A percentile compares a stretch with the other conserved stretches of the same genome.
Evolutionary conservation across 1,140 invertebrate genomes (phyloP).

Genomic region (Colletes latitarsis): DNA sequence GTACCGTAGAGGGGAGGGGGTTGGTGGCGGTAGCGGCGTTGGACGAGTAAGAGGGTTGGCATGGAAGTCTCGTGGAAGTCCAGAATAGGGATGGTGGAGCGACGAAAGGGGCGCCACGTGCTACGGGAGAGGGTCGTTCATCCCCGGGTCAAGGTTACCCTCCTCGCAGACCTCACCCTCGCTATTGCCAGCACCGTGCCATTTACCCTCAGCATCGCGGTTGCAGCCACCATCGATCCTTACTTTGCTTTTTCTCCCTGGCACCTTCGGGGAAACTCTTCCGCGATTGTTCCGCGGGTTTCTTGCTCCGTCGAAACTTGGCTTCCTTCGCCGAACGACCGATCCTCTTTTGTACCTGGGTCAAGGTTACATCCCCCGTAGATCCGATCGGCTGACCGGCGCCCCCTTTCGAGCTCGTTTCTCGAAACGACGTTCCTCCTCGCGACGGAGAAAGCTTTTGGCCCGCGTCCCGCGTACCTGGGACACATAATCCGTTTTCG

Average conservation of each 20-base stretch:
- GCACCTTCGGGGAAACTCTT: conserved; percentile 18
- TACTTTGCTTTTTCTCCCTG: conserved; percentile 32
- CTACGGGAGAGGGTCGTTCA: conserved; percentile 75
- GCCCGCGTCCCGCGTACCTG: neutral
- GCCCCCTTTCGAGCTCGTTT: neutral
- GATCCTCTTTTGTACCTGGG: neutral
- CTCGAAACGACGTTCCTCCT: neutral
- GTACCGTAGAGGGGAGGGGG: neutral
- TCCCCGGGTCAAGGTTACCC: conserved; percentile 80
- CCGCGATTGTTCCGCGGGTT: conserved; percentile 27
- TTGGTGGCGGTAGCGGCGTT: conserved; percentile 26
- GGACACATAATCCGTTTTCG: neutral
- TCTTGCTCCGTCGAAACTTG: conserved; percentile 33
- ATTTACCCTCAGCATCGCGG: conserved; percentile 56
- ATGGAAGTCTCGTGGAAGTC: conserved; percentile 45
- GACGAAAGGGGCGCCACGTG: conserved; percentile 66
- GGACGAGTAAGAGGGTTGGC: conserved; percentile 44
- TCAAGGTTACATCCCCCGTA: conserved; percentile 26
- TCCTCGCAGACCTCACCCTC: conserved; percentile 62
- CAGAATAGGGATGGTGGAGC: conserved; percentile 47
- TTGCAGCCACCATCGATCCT: conserved; percentile 46
- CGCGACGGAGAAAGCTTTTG: neutral
- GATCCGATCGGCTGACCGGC: neutral
- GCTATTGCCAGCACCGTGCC: conserved; percentile 55
- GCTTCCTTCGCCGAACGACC: neutral